Evolutionary conservation across 2,113 vertebrate species (phyloP).

Genomic region (Lepus americanus): DNA sequence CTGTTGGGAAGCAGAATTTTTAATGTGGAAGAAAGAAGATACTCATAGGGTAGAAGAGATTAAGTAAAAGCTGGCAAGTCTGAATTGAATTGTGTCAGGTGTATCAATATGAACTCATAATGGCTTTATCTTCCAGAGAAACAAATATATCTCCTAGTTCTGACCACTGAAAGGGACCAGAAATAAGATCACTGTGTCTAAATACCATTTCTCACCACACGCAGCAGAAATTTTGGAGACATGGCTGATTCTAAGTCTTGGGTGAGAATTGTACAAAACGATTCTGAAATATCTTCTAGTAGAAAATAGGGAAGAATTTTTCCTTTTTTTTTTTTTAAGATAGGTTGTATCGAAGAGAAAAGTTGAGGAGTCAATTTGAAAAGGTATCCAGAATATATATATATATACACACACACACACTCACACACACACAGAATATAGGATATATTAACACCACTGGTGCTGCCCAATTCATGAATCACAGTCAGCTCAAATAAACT

Average conservation of each 20-base stretch:
- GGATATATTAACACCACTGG: too few species aligned
- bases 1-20: background rate
- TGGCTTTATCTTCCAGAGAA: background rate
- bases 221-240: background rate
- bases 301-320: background rate
- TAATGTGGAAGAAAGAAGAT: background rate
- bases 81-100: background rate
- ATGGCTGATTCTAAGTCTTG: background rate
- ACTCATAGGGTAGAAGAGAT: background rate
- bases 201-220: background rate
- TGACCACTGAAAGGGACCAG: background rate
- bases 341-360: background rate
- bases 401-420: too few species aligned
- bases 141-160: background rate
- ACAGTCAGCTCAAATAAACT: background rate
- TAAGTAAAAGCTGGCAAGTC: background rate
- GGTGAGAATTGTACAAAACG: background rate
- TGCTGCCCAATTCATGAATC: background rate
- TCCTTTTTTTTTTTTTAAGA: background rate
- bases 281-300: background rate
- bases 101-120: background rate
- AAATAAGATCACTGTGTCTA: background rate
- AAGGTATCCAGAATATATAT: background rate
- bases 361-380: background rate
- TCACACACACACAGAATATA: too few species aligned